Evolutionary conservation across 1,140 invertebrate genomes (phyloP), one percentile per base, ranked within the genome.

Genomic region (Carcinoscorpius rotundicauda): DNA sequence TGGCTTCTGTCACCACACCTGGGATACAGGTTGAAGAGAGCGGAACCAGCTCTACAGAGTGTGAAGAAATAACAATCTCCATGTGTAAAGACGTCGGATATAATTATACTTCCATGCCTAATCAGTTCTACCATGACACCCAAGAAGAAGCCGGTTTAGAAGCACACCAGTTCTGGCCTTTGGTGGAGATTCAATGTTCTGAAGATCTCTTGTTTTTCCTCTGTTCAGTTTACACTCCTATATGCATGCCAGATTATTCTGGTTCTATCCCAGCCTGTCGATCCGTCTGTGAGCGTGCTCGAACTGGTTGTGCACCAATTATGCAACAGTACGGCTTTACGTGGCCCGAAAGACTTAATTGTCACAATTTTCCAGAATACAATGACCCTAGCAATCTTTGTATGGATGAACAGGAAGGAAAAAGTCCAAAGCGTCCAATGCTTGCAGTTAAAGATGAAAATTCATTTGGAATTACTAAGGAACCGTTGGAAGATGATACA

Each of bases 51-150:
- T 29, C 29, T 29, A 29, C 29, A 29, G 29, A 29, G 72, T 98
- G 95, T 79, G 93, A 97, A 77, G 90, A 92, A 75, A 97, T 98
- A 73, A 93, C 88, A 51, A 95, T 97, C 69, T 92, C 94, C 6
- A 94, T 98, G 90, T 98, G 96, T 76, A 80, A 88, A n/a, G 88
- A 88, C 52, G 95, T 98, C 76, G 92, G 91, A 4, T 99, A 98
- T 82, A 98, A 98, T 76, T 82, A 87, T 76, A 99, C 96, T 0
- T 84, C 87, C n/a, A 97, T 97, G 86, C 96, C 93, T 52, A 97
- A 97, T 78, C 87, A 89, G 71, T 83, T 96, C 71, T 92, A 94
- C 75, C 93, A 96, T 76, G 93, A 95, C 72, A 89, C 86, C 11
- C 92, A 96, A 76, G 91, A 93, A 57, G 91, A 94, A 78, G 92